phyloP scores from a whole-genome alignment of 2,797 vertebrate genomes.

The Sandelia bainsii region DNA sequence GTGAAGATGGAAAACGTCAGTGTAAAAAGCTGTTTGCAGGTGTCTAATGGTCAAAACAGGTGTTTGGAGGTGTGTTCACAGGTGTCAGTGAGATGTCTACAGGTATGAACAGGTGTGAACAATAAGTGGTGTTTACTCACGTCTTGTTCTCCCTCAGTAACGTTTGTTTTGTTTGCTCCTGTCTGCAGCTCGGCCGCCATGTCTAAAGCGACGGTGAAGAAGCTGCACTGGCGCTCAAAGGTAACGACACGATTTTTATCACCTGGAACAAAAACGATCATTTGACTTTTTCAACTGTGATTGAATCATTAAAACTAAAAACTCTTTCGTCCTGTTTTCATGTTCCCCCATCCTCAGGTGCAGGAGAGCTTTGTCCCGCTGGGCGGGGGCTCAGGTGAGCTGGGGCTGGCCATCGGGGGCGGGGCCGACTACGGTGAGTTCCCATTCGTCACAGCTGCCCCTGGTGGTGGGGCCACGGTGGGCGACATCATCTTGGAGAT shows the following conservation, averaged over 20 bases:
- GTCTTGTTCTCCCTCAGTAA: no score
- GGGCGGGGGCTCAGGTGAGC: constrained; percentile 78
- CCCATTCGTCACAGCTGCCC: constrained; percentile 82
- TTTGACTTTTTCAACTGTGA: background rate
- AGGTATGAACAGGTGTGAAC: no score
- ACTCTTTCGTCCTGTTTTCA: background rate
- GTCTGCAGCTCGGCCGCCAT: constrained; percentile 71
- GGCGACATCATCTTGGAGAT: constrained; percentile 86
- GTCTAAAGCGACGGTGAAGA: constrained; percentile 86
- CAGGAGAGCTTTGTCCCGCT: constrained; percentile 85
- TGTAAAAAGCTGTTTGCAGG: no score
- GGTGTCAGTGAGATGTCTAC: no score
- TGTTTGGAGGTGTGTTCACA: no score
- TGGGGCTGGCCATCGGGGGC: constrained; percentile 83
- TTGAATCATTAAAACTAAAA: background rate
- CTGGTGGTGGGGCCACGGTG: constrained; percentile 81
- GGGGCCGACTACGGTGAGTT: constrained; percentile 87
- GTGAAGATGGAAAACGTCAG: no score
- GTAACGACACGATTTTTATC: constrained; percentile 17
- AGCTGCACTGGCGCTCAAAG: constrained; percentile 87
- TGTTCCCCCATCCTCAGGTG: constrained; percentile 60
- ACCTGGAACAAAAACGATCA: background rate
- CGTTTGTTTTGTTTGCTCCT: constrained; percentile 5
- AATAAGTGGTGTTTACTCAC: no score
- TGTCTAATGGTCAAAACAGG: no score